These are phyloP conservation scores for Lepas anatifera DNA, from an alignment of 2,888 invertebrate genomes.

Conservation along the genomic window DNA sequence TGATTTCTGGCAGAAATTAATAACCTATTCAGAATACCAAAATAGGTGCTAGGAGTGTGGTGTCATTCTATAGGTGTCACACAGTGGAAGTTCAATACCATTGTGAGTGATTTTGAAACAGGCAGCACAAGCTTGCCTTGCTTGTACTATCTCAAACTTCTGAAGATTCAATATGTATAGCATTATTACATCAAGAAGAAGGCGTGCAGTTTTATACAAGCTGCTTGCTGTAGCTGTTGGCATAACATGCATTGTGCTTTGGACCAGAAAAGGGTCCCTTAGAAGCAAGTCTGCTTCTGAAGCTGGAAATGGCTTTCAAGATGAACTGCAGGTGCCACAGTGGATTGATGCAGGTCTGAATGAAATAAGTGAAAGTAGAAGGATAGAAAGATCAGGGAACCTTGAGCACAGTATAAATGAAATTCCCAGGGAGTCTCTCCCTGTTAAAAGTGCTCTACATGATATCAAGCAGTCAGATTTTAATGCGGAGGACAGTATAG, in stretches of 20 bases:
- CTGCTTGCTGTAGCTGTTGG: not conserved
- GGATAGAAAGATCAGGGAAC: not conserved
- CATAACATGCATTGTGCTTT: not conserved
- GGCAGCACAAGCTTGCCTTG: too few species aligned
- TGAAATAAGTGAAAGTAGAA: not conserved
- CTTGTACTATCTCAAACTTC: not conserved
- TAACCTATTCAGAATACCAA: too few species aligned
- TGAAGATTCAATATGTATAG: not conserved
- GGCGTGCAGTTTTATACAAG: not conserved
- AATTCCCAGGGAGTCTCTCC: not conserved
- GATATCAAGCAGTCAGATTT: not conserved
- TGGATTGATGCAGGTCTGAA: not conserved
- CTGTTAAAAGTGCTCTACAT: not conserved
- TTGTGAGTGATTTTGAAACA: too few species aligned
- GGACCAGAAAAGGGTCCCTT: not conserved
- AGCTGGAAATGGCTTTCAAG: too few species aligned
- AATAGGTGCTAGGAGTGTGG: too few species aligned
- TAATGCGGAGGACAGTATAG: not conserved
- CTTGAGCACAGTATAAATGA: not conserved
- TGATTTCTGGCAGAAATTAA: too few species aligned
- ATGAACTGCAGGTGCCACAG: too few species aligned
- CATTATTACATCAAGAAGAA: not conserved
- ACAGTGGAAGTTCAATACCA: not conserved
- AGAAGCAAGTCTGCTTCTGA: not conserved
- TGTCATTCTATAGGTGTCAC: too few species aligned